Evolutionary conservation across 2,797 vertebrate species (phyloP), one percentile per base, ranked within the genome.

Genomic region (Myioborus melanocephalus): DNA sequence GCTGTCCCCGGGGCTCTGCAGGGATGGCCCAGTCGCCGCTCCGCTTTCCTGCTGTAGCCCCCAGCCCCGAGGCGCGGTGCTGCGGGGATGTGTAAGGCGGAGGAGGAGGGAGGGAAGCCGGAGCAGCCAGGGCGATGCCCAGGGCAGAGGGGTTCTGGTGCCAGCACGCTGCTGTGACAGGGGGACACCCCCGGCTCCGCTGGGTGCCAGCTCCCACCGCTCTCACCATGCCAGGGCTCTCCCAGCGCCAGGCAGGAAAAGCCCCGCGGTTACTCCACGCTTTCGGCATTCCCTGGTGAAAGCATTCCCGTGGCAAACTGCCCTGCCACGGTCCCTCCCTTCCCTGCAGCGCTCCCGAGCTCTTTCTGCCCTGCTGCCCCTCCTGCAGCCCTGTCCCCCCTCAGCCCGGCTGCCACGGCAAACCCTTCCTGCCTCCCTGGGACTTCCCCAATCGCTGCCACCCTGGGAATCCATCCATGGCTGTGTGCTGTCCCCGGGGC

Each of bases 181-280:
- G 0, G 32, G 41, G 46, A 68, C 2, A 44, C 14, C 20, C 23
- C 60, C 3, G 5, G 32, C 6, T 15, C 55, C 0, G 0, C 19
- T 2, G 0, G 12, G 10, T 7, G 44, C 3, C 76, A 34, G 64
- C 46, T 49, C 41, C 50, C 53, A 13, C 6, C 32, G 0, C 17
- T 0, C 6, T 21, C 3, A 1, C 27, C 15, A 0, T 8, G 8
- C 6, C 46, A 26, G 47, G 47, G 47, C 47, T 47, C 14, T 24
- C 44, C 47, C 47, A 5, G 47, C 47, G 46, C 24, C 68, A 28
- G 85, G 88, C 63, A 55, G 90, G 78, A 89, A 32, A 34, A 86
- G 50, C 10, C 1, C 22, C 26, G 1, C 0, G 8, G 60, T 82
- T 52, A 39, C 69, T 64, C 60, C 1, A 7, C 1, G 50, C 41